Evolutionary conservation across 2,113 vertebrate species (phyloP), one percentile per base, ranked within the genome.

Genomic region (Gyps fulvus): DNA sequence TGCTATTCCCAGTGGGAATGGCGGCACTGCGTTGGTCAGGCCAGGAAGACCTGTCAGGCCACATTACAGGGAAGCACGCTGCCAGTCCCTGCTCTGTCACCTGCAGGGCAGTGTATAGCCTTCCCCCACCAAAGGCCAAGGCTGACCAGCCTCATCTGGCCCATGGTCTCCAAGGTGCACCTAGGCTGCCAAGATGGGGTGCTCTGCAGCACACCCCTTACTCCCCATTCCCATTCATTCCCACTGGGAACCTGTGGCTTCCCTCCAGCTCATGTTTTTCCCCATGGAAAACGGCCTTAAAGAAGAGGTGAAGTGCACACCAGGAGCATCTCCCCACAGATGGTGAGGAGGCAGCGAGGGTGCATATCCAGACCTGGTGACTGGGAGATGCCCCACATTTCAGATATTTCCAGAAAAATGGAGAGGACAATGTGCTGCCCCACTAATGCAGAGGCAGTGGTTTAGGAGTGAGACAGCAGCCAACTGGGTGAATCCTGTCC

Each of bases 331-430:
- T 92, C 61, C 22, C 38, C n/a, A 45, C 11, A 76, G 57, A 43
- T 8, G 29, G 20, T 27, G 59, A 58, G 52, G n/a, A 38, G 79
- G n/a, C 70, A 90, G n/a, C 0, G 0, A 78, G 31, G 27, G 11
- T 89, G 16, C 19, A 10, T 82, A 43, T 43, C 23, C 58, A 63
- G n/a, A 25, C 14, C 16, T 74, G 45, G 27, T 14, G 40, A 34
- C 27, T 83, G 54, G 66, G 27, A 83, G 50, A 42, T 92, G 4
- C 26, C 18, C 17, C 32, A 38, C 6, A 2, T 62, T 57, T 77
- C 45, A 65, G 16, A 2, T 79, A 59, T 76, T 82, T 90, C 36
- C 54, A 58, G 36, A 38, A 61, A 67, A 61, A 26, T 9, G 13
- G 22, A 36, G 36, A 69, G 11, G 50, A 31, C 52, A 65, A 9